These are phyloP conservation scores for Liodrosophila aerea DNA, from an alignment of 2,888 invertebrate genomes.

Conservation along the genomic window DNA sequence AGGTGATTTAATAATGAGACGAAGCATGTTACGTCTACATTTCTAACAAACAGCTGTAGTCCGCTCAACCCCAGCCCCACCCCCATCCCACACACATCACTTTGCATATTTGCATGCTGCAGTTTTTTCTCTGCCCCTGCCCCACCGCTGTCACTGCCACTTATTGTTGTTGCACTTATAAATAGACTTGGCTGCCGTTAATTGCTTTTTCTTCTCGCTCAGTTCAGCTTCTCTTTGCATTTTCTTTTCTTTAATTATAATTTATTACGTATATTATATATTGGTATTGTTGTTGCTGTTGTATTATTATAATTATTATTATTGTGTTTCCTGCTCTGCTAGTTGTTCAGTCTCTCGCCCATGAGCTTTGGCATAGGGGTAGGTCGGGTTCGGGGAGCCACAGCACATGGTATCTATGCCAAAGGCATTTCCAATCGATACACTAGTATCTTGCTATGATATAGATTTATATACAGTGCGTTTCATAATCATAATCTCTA, in stretches of 20 bases:
- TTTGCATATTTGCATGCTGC: too few species aligned
- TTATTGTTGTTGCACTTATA: constrained; percentile 42
- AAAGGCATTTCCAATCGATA: too few species aligned
- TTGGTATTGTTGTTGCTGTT: constrained; percentile 26
- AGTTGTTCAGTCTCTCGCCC: constrained; percentile 57
- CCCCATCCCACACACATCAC: too few species aligned
- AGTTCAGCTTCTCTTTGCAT: not conserved
- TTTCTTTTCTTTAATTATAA: constrained; percentile 57
- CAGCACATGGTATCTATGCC: too few species aligned
- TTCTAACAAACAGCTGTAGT: not conserved
- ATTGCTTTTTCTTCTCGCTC: constrained; percentile 37
- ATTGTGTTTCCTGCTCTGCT: constrained; percentile 5
- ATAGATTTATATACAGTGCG: too few species aligned
- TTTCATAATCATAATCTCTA: too few species aligned
- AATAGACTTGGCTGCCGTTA: constrained; percentile 62
- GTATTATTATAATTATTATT: too few species aligned
- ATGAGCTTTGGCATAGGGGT: constrained; percentile 56
- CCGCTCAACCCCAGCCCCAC: not conserved
- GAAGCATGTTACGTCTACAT: constrained; percentile 6
- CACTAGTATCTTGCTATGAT: too few species aligned
- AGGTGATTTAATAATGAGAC: constrained; percentile 76
- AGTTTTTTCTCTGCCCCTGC: too few species aligned
- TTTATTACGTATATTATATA: constrained; percentile 67
- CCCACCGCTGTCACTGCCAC: too few species aligned
- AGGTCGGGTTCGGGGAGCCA: constrained; percentile 50